Percentiles rank a stretch among this genome's conserved stretches.
Evolutionary conservation across 2,888 invertebrate genomes (phyloP).

Genomic region (Buathra laborator): DNA sequence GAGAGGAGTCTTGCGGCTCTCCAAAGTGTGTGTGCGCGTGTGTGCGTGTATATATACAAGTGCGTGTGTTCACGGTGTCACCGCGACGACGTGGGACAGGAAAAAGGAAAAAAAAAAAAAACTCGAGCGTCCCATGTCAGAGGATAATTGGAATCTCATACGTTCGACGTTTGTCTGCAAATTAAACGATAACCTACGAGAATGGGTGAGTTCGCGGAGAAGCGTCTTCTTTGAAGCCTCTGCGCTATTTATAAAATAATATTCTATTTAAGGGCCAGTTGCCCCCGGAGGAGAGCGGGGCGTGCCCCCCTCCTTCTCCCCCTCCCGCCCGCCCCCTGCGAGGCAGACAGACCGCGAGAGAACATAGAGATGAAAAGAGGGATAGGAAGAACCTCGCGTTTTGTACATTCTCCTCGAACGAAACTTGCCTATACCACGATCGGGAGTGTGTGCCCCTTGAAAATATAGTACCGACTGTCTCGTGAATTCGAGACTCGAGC

Average conservation of each 20-base stretch:
- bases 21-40: constrained; percentile 32
- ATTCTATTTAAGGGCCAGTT: constrained; percentile 73
- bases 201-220: constrained; percentile 67
- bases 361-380: constrained; percentile 9
- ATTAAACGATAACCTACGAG: constrained; percentile 55
- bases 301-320: constrained; percentile 38
- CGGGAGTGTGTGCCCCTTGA: not conserved
- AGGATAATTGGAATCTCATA: constrained; percentile 52
- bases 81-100: constrained; percentile 61
- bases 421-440: not conserved
- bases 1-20: constrained; percentile 20
- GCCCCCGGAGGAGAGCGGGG: constrained; percentile 56
- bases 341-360: constrained; percentile 38
- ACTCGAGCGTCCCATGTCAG: constrained; percentile 63
- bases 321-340: not conserved
- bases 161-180: constrained; percentile 53
- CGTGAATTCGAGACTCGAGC: not conserved
- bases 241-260: constrained; percentile 75
- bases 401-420: constrained; percentile 30
- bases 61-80: constrained; percentile 54
- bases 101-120: constrained; percentile 17
- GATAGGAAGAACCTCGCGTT: constrained; percentile 50
- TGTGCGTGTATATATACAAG: constrained; percentile 17
- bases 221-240: constrained; percentile 32
- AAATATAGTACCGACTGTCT: not conserved